Conservation (phyloP, 1,140 invertebrate genomes). For the Drosophila lacertosa region DNA sequence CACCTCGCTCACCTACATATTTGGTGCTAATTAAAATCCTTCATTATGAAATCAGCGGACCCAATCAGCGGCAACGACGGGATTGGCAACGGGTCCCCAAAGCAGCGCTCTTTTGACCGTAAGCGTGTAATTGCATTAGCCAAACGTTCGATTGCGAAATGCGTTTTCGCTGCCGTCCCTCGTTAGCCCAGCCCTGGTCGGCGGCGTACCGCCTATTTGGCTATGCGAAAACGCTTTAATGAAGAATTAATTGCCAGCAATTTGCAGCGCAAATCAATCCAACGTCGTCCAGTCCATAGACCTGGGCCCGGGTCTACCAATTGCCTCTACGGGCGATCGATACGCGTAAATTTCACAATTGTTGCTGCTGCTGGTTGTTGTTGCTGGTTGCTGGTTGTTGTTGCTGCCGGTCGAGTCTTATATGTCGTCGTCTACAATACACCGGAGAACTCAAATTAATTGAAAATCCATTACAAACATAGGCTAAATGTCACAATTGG, state of each 20-base stretch:
- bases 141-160: conserved; percentile 59
- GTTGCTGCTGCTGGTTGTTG: conserved; percentile 51
- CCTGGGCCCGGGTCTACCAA: conserved; percentile 13
- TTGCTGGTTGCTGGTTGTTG: conserved; percentile 36
- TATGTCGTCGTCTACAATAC: conserved; percentile 79
- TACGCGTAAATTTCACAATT: conserved; percentile 82
- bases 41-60: conserved; percentile 74
- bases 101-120: conserved; percentile 71
- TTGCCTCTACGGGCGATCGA: conserved; percentile 52
- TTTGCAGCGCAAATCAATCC: conserved; percentile 82
- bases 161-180: conserved; percentile 67
- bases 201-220: conserved; percentile 52
- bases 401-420: conserved; percentile 58
- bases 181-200: not conserved
- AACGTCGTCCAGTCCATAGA: conserved; percentile 50
- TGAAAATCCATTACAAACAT: conserved; percentile 83
- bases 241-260: conserved; percentile 83
- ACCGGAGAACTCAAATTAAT: conserved; percentile 83
- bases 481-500: conserved; percentile 83
- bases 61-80: conserved; percentile 34
- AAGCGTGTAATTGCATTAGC: conserved; percentile 82
- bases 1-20: conserved; percentile 45
- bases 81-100: conserved; percentile 32
- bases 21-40: conserved; percentile 81
- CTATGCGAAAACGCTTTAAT: conserved; percentile 83